Base-by-base conservation (phyloP, 2,888 invertebrate genomes). In the Polymixis lichenea region DNA sequence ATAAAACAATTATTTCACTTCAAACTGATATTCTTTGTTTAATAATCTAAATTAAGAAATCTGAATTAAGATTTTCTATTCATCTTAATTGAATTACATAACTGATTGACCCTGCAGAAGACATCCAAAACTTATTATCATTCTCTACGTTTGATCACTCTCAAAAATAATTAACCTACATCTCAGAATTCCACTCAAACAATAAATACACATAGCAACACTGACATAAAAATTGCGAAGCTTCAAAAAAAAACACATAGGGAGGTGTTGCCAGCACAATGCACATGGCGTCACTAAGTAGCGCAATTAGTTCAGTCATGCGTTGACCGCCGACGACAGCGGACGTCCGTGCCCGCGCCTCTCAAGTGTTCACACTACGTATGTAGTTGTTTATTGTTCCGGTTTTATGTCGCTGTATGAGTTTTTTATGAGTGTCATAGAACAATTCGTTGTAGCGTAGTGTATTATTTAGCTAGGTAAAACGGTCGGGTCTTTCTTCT, bases 251-350 rank as follows among this genome's bases (percentile, higher is more conserved):
- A 77, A 51, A 56, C 60, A 77, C 67, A 69, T 70, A 53, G 9
- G 8, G 69, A 82, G 83, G 68, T 82, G 81, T 76, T 77, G 82
- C 87, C 66, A 80, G 65, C 64, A 72, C 67, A 81, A 75, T 65
- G 75, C 72, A 86, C 86, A 82, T 75, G 49, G 66, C 69, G 72
- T 79, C 75, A 82, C 72, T 90, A 89, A 92, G 90, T 92, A 86
- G 91, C 82, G 87, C 89, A 91, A 92, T 92, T 90, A 92, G 86
- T 46, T 87, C 90, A 89, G 85, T 87, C 89, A 87, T 85, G 89
- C 89, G 89, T 82, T 83, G 87, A 78, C 86, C 88, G 83, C 83
- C 77, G 79, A 49, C 80, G 72, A 74, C 84, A 62, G 70, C 90
- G 89, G 90, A 92, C 74, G 84, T 91, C 91, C 91, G 89, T 75